Percentiles rank a stretch among this genome's conserved stretches.
phyloP scores from a whole-genome alignment of 2,113 vertebrate genomes.

The Pygathrix nemaeus region DNA sequence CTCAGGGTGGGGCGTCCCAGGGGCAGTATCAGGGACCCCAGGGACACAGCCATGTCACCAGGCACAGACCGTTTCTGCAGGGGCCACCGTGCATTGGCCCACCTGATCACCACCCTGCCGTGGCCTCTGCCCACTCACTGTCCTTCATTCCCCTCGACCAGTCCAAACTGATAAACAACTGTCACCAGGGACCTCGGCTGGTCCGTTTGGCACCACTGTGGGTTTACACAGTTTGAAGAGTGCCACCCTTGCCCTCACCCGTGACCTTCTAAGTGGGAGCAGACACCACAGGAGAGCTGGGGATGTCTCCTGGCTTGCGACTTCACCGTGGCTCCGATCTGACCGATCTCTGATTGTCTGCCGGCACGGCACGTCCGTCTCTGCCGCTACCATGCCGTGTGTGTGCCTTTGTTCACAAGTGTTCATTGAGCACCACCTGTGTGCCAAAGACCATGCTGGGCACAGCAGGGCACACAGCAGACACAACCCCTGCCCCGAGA shows the following conservation, averaged over 20 bases:
- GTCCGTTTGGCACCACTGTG: accelerated
- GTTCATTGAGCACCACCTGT: neutral
- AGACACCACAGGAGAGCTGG: neutral
- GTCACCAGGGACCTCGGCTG: accelerated
- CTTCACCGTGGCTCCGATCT: neutral
- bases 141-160: neutral
- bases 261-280: neutral
- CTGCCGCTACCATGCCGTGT: accelerated
- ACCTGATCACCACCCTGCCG: neutral
- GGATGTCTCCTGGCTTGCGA: neutral
- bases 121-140: neutral
- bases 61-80: neutral
- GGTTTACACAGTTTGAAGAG: neutral
- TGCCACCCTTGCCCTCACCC: neutral
- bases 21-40: neutral
- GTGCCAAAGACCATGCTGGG: neutral
- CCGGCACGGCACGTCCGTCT: accelerated
- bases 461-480: too few species aligned
- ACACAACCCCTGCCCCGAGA: neutral
- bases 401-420: neutral
- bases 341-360: accelerated
- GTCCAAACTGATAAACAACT: neutral
- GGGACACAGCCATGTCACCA: neutral
- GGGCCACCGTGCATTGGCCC: neutral
- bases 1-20: neutral